Base-by-base conservation (phyloP, 1,140 invertebrate species). In the Neodiprion fabricii region DNA sequence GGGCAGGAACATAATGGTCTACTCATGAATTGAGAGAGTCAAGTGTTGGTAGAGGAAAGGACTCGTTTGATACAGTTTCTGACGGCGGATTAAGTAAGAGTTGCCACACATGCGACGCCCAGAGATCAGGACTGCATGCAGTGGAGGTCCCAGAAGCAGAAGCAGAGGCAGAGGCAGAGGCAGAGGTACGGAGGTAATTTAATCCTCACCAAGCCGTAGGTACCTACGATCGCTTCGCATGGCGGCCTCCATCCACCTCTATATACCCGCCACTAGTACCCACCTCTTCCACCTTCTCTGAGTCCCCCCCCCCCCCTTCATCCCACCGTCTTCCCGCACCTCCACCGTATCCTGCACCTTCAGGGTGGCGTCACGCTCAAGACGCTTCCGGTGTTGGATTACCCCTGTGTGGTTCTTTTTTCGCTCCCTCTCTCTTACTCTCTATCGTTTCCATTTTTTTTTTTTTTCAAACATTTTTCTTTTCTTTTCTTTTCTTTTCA, bases 381-480 rank as follows among this genome's bases (percentile, higher is more conserved):
- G 86, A 87, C 86, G 85, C 87, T 88, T 88, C 87, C 87, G 87
- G 87, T 88, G 85, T 88, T 87, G 82, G 83, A 86, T 88, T 88
- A 88, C 87, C 82, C 83, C 76, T 14, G 53, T 17, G 53, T 61
- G 11, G 53, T 14, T 61, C n/a, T 61, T 61, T 61, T 61, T 61
- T 61, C 53, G 11, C n/a, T 61, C 4, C 11, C 11, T 7, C n/a
- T 61, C n/a, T 61, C 11, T 61, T 61, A 0, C 11, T 17, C 5
- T 17, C 5, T 40, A 40, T 40, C 28, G 28, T 17, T 7, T 61
- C 4, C 11, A 61, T 7, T 61, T 61, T 61, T 61, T 14, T 61
- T n/a, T 61, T 61, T 12, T 17, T 0, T 17, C 0, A 21, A 21
- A 21, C 17, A 8, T 61, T 61, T 61, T 61, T 61, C 9, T 61